Conservation (phyloP, 2,113 vertebrate genomes). For the Tapirus terrestris region DNA sequence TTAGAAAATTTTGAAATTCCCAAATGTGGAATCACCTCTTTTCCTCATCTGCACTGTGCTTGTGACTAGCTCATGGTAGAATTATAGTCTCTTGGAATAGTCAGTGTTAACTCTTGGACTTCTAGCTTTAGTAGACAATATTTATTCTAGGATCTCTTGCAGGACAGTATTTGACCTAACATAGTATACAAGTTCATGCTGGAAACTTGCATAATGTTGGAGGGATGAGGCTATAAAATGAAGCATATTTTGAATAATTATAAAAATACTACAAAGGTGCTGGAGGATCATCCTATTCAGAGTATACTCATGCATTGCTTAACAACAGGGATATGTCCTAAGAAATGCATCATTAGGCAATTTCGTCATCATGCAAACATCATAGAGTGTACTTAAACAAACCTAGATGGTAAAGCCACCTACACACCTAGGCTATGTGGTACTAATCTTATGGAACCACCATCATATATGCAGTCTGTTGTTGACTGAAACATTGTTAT, state of each 20-base stretch:
- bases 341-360: too few relatives aligned
- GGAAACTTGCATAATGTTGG: neutral
- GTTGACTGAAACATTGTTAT: too few relatives aligned
- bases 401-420: too few relatives aligned
- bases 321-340: too few relatives aligned
- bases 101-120: neutral
- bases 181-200: neutral
- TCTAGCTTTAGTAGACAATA: neutral
- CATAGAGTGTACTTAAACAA: too few relatives aligned
- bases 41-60: neutral
- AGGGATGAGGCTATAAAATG: neutral
- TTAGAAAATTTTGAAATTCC: neutral
- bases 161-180: neutral
- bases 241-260: neutral
- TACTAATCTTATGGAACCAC: too few relatives aligned
- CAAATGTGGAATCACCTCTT: neutral
- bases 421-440: too few relatives aligned
- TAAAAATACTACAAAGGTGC: neutral
- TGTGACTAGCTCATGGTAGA: neutral
- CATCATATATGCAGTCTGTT: too few relatives aligned
- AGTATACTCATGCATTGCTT: neutral
- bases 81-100: neutral
- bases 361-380: too few relatives aligned
- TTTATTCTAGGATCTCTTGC: neutral
- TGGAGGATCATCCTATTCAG: neutral